Evolutionary conservation across 2,888 invertebrate genomes (phyloP).

Genomic region (Lepetodrilus schrolli): DNA sequence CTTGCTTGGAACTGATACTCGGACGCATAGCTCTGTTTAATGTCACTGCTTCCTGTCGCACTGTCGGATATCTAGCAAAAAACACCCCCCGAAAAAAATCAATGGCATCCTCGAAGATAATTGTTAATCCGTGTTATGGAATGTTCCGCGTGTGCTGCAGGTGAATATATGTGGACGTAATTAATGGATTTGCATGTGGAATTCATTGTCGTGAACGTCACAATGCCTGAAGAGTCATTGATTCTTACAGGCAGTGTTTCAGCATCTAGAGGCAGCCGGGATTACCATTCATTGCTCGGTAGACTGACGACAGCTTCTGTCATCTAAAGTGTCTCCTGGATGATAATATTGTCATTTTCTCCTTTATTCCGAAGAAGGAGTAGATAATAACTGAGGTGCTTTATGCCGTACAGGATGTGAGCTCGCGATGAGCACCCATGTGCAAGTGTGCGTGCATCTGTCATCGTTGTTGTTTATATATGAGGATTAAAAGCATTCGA

Average conservation of each 20-base stretch:
- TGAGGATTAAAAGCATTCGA: constrained; percentile 10
- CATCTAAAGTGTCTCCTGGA: background rate
- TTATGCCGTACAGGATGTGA: background rate
- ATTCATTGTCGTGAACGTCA: background rate
- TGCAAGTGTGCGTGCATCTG: too few relatives aligned
- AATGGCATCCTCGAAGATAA: background rate
- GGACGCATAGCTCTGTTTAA: too few relatives aligned
- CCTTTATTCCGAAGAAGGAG: background rate
- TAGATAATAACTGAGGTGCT: background rate
- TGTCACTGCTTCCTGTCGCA: background rate
- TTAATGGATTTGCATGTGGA: background rate
- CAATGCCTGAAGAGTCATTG: background rate
- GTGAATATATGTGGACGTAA: too few relatives aligned
- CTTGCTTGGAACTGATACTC: too few relatives aligned
- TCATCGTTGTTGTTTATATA: too few relatives aligned
- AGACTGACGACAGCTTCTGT: background rate
- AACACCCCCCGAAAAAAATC: background rate
- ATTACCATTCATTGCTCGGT: background rate
- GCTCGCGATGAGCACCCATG: background rate
- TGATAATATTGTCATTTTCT: background rate
- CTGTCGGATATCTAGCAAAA: background rate
- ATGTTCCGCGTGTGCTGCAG: background rate
- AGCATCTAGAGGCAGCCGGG: background rate
- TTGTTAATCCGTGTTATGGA: background rate
- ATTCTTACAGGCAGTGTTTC: background rate